These are phyloP conservation scores for Amphiduros pacificus DNA, from an alignment of 2,888 invertebrate genomes.

Conservation along the genomic window DNA sequence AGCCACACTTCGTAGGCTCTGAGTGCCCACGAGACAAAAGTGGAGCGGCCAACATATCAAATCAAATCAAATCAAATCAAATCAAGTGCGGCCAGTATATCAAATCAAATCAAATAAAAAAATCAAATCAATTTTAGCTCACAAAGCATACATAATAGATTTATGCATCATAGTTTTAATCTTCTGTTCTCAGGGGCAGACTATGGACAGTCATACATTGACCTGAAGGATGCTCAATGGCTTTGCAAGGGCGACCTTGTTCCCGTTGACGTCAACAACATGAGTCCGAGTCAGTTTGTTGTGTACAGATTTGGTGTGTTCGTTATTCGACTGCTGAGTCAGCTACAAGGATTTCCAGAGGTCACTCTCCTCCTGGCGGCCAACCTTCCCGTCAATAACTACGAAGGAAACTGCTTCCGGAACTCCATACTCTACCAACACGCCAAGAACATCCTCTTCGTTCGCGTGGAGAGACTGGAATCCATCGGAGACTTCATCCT, in stretches of 20 bases:
- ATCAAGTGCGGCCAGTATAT: too few species aligned
- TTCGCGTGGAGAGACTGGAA: conserved; percentile 51
- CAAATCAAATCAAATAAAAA: not conserved
- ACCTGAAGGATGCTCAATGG: conserved; percentile 56
- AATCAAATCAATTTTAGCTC: not conserved
- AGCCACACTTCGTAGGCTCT: too few species aligned
- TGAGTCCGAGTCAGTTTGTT: conserved; percentile 51
- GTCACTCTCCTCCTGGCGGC: conserved; percentile 53
- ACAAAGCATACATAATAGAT: not conserved
- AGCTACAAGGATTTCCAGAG: conserved; percentile 39
- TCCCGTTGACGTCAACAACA: conserved; percentile 45
- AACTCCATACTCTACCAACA: conserved; percentile 53
- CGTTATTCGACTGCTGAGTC: conserved; percentile 45
- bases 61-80: not conserved
- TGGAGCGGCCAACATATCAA: too few species aligned
- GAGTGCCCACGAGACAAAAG: too few species aligned
- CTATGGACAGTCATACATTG: conserved; percentile 48
- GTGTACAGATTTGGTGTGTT: conserved; percentile 55
- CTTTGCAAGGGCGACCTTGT: conserved; percentile 45
- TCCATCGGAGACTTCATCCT: conserved; percentile 56
- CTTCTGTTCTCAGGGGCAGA: conserved; percentile 43
- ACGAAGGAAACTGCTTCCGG: conserved; percentile 45
- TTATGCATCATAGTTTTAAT: not conserved
- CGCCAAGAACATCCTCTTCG: conserved; percentile 46
- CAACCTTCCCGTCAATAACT: conserved; percentile 52